Base-by-base conservation (phyloP, 1,140 invertebrate genomes). In the Caenorhabditis remanei region DNA sequence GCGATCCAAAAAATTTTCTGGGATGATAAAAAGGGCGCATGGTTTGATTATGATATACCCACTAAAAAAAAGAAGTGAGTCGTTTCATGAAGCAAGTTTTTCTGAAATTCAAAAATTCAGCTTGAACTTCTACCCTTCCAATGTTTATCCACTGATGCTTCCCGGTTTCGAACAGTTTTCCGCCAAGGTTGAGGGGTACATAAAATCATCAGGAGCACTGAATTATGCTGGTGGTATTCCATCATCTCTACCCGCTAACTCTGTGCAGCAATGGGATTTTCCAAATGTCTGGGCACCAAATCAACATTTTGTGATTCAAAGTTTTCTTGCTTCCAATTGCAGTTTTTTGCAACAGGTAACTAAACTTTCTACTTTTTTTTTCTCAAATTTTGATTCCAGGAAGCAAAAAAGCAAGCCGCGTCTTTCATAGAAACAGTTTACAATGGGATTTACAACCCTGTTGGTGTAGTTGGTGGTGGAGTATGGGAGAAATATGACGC, bases 41-140 rank as follows among this genome's bases (percentile, higher is more conserved):
- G 97, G 96, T 93, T 96, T 82, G 96, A 98, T 93, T 97, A 95
- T 90, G 96, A 96, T 91, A 92, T 96, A 19, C 92, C 95, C 2
- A 92, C 92, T 61, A 90, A 93, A 19, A 95, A 95, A 58, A 94
- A 94, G 13, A 75, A 84, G 83, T 82, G 40, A 41, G 46, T 58
- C 50, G 4, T 4, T 79, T 5, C 5, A 50, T 32, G 5, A 32
- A 11, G 24, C 13, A 0, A 63, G 1, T 21, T 32, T 21, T 63
- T 58, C 50, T 58, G 6, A 14, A 48, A 50, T 48, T 55, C 32
- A 32, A 32, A 32, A 53, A 0, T 87, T 83, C 0, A 93, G 95
- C 5, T 94, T 95, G 5, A 58, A 87, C 16, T 97, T 97, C 93
- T 96, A 96, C 89, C 95, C 96, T 0, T 95, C 96, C 0, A 97